phyloP scores from a whole-genome alignment of 2,888 invertebrate genomes.

The Epinotia bilunana region DNA sequence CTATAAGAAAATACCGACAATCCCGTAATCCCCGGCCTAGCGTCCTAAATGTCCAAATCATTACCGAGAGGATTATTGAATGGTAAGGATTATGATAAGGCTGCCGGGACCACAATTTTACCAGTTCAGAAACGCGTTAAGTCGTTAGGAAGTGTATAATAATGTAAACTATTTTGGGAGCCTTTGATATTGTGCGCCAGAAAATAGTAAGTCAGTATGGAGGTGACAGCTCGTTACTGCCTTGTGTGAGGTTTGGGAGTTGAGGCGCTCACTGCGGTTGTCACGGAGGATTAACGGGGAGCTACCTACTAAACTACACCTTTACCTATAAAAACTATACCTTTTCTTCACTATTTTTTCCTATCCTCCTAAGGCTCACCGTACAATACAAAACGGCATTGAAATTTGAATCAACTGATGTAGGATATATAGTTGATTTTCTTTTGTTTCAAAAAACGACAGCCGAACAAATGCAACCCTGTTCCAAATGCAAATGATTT shows the following conservation, averaged over 20 bases:
- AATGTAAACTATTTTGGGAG: too few relatives aligned
- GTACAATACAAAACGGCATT: too few relatives aligned
- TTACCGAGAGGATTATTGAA: constrained; percentile 1
- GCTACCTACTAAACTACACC: too few relatives aligned
- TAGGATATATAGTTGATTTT: too few relatives aligned
- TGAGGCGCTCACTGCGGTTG: constrained; percentile 20
- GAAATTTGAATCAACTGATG: too few relatives aligned
- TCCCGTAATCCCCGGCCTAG: background rate
- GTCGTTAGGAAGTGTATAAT: background rate
- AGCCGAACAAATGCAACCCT: too few relatives aligned
- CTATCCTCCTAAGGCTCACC: too few relatives aligned
- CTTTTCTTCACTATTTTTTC: background rate
- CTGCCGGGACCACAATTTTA: background rate
- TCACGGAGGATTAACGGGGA: constrained; percentile 14
- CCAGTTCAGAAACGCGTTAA: background rate
- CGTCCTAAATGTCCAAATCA: background rate
- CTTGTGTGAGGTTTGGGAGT: background rate
- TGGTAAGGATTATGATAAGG: background rate
- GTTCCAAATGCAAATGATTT: too few relatives aligned
- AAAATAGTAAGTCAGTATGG: background rate
- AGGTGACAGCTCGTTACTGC: background rate
- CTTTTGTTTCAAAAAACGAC: too few relatives aligned
- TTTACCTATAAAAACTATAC: too few relatives aligned
- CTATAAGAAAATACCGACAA: background rate
- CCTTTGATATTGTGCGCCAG: background rate